Evolutionary conservation across 2,797 vertebrate genomes (phyloP).

Genomic region (Gambelia wislizenii): DNA sequence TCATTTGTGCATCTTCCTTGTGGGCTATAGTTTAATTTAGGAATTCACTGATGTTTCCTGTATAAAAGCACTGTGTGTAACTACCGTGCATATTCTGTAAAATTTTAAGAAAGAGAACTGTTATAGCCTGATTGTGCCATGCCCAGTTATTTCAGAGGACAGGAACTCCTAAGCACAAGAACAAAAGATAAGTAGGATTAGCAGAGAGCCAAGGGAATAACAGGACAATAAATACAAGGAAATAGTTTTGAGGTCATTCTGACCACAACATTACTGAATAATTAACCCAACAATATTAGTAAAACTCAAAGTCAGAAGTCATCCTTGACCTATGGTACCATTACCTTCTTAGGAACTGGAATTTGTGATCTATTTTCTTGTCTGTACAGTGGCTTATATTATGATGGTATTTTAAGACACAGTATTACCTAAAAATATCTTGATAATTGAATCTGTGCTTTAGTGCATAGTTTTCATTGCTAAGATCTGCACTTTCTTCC

Average conservation of each 20-base stretch:
- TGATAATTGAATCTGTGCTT: not conserved
- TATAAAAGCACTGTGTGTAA: not conserved
- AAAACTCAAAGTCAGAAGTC: not conserved
- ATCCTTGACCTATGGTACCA: not conserved
- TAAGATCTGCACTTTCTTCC: too few relatives aligned
- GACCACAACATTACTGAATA: constrained; percentile 8
- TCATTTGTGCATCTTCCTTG: not conserved
- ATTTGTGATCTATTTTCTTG: not conserved
- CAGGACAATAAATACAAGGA: constrained; percentile 20
- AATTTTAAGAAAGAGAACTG: not conserved
- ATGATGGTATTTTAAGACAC: not conserved
- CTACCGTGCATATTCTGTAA: not conserved
- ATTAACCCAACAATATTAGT: constrained; percentile 3
- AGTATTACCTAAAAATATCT: not conserved
- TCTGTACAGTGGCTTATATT: not conserved
- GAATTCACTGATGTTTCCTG: not conserved
- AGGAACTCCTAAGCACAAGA: constrained; percentile 28
- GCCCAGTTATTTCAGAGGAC: not conserved
- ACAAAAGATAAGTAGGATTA: constrained; percentile 23
- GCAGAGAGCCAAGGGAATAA: constrained; percentile 14
- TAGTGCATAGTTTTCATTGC: too few relatives aligned
- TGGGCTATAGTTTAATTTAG: not conserved
- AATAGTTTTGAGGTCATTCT: constrained; percentile 14
- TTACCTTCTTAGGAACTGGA: not conserved
- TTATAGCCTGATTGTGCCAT: not conserved